Percentiles rank a stretch among this genome's conserved stretches.
Evolutionary conservation across 2,113 vertebrate species (phyloP).

Genomic region (Atherinomorus stipes): DNA sequence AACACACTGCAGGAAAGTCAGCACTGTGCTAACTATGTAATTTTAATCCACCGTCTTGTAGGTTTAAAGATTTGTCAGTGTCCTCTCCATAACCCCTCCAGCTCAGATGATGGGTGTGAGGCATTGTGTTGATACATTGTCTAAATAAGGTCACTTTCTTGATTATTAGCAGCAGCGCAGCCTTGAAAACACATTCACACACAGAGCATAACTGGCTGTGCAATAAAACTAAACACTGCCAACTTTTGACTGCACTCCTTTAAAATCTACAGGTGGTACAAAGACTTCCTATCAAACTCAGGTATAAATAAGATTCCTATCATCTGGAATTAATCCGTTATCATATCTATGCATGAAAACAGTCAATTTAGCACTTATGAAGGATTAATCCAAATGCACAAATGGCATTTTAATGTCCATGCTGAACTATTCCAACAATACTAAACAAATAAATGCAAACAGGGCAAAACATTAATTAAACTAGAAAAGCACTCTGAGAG

Average conservation of each 20-base stretch:
- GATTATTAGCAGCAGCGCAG: constrained; percentile 29
- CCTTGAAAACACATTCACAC: constrained; percentile 31
- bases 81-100: constrained; percentile 36
- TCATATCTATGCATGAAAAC: constrained; percentile 50
- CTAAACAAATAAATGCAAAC: constrained; percentile 17
- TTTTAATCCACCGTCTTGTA: constrained; percentile 53
- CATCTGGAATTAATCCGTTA: constrained; percentile 21
- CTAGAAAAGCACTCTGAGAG: too few relatives aligned
- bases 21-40: constrained; percentile 25
- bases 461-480: not conserved
- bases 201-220: constrained; percentile 22
- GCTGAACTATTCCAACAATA: constrained; percentile 28
- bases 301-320: constrained; percentile 30
- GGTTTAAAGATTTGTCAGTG: constrained; percentile 40
- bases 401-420: constrained; percentile 37
- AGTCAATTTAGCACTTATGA: constrained; percentile 33
- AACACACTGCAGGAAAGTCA: constrained; percentile 48
- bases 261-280: constrained; percentile 48
- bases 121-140: constrained; percentile 23
- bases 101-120: constrained; percentile 32
- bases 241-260: constrained; percentile 39
- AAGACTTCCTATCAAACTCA: constrained; percentile 31
- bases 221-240: constrained; percentile 21
- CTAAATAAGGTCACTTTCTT: constrained; percentile 28
- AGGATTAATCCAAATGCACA: constrained; percentile 27